phyloP scores from a whole-genome alignment of 2,113 vertebrate genomes.

The Python bivittatus region DNA sequence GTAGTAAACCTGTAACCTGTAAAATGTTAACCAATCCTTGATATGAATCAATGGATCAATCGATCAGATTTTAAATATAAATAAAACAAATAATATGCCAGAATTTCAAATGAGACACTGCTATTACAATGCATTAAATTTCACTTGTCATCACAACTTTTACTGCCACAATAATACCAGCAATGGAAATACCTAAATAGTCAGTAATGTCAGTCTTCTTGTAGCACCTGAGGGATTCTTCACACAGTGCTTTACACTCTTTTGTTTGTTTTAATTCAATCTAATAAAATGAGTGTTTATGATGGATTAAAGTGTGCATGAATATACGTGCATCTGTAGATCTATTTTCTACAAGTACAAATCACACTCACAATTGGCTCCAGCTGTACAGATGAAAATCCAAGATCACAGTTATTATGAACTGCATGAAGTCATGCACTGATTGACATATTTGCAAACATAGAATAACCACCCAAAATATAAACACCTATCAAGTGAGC shows the following conservation, averaged over 20 bases:
- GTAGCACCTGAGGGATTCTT: not conserved
- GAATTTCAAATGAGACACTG: not conserved
- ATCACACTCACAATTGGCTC: not conserved
- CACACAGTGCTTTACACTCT: too few relatives aligned
- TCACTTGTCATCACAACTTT: not conserved
- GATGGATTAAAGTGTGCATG: not conserved
- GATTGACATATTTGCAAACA: not conserved
- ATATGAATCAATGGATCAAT: not conserved
- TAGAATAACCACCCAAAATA: not conserved
- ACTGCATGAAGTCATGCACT: not conserved
- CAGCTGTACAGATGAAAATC: not conserved
- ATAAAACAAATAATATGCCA: not conserved
- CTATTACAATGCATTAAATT: not conserved
- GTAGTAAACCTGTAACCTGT: not conserved
- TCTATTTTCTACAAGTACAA: not conserved
- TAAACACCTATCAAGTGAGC: not conserved
- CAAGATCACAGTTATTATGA: too few relatives aligned
- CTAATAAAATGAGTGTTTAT: not conserved
- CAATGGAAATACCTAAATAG: not conserved
- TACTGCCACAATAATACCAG: not conserved
- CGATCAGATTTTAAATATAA: not conserved
- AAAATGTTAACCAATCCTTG: not conserved
- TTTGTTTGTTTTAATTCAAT: not conserved
- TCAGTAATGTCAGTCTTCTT: not conserved
- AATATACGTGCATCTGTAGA: not conserved